Base-by-base conservation (phyloP, 2,113 vertebrate genomes). In the Chascanopsetta lugubris region DNA sequence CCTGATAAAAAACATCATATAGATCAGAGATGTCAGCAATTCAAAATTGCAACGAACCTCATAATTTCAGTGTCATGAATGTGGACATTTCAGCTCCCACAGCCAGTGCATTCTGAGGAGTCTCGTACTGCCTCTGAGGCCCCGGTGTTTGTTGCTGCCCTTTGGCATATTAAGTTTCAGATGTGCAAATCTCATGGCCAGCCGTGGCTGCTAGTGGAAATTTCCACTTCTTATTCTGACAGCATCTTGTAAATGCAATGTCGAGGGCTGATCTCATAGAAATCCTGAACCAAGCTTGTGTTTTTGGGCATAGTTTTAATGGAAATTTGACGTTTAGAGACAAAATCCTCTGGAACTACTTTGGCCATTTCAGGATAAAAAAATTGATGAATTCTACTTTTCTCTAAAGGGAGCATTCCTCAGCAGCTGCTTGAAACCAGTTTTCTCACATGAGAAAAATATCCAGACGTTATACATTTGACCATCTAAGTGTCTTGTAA, bases 121-220 rank as follows among this genome's bases (percentile, higher is more conserved):
- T 36, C 59, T 27, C 50, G 54, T 62, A 64, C 57, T 72, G 74
- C 69, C 45, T 77, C 60, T 62, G 76, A 82, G 85, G 88, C 77
- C 74, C 82, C n/a, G 65, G 45, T 77, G 72, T 85, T 86, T 87
- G 75, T 76, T 84, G 68, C 81, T 79, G 79, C 80, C 81, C 79
- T 88, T 83, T 83, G 82, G 80, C 80, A 88, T 90, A 89, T 89
- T 88, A 85, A 70, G 82, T 92, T 92, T 92, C 90, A 90, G 69
- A 88, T 88, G 84, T 85, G 84, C 83, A 84, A 80, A 80, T 71
- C 75, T 84, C 65, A 72, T 40, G 65, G 65, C 60, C 40, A 20
- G 77, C 79, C 45, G 29, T 42, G 57, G 66, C 86, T 72, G 70
- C 83, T 72, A 79, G 90, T 92, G 92, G 91, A 93, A 93, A 91